Percentiles rank a stretch among this genome's conserved stretches.
These are phyloP conservation scores for Zaprionus nigranus DNA, from an alignment of 1,140 invertebrate species.

Conservation along the genomic window DNA sequence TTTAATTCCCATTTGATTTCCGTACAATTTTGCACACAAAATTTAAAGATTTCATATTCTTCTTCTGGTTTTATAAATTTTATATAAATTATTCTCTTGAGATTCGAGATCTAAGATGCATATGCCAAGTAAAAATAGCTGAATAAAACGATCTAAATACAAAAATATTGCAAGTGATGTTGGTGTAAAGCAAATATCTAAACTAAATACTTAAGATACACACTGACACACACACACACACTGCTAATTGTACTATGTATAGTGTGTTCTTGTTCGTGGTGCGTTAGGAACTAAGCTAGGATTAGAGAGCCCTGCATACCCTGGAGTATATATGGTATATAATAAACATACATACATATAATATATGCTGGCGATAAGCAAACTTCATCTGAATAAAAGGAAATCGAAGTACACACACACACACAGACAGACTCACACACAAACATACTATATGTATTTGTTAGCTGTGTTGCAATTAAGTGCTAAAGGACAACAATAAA, in stretches of 20 bases:
- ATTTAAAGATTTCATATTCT: background rate
- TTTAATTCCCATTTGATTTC: too few species aligned
- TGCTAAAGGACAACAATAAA: conserved; percentile 46
- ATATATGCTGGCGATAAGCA: conserved; percentile 26
- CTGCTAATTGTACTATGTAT: conserved; percentile 22
- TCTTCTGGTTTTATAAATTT: background rate
- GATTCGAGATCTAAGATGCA: conserved; percentile 26
- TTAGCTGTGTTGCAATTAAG: conserved; percentile 46
- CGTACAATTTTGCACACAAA: background rate
- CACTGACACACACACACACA: conserved; percentile 15
- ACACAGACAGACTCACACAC: conserved; percentile 20
- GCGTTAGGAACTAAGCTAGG: conserved; percentile 33
- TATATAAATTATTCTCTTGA: background rate
- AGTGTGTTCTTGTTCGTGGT: conserved; percentile 45
- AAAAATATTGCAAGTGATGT: conserved; percentile 36
- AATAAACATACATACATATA: background rate
- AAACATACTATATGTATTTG: conserved; percentile 36
- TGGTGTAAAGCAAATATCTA: conserved; percentile 63
- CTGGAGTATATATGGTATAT: conserved; percentile 12
- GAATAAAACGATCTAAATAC: conserved; percentile 6
- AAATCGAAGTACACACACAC: conserved; percentile 12
- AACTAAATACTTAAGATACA: conserved; percentile 51
- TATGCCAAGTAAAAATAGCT: conserved; percentile 6
- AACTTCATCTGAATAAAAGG: conserved; percentile 19
- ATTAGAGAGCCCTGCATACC: conserved; percentile 14